Conservation (phyloP, 1,140 invertebrate species). For the Saxidomus purpurata region DNA sequence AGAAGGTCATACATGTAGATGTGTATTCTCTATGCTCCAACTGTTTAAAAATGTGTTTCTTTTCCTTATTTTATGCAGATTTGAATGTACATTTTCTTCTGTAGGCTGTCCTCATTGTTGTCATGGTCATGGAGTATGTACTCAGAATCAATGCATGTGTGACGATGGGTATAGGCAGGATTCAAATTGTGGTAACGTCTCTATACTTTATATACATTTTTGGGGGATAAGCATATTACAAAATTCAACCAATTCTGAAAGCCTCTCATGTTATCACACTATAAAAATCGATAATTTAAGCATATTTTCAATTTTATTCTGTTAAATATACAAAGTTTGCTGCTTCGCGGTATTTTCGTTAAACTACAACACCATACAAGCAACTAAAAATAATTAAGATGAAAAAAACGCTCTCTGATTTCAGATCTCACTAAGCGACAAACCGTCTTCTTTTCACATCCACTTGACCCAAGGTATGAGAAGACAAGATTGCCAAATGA, state of each 20-base stretch:
- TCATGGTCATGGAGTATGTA: slow-evolving; percentile 35
- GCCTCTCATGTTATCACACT: too few relatives aligned
- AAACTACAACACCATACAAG: too few relatives aligned
- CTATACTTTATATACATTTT: neutral
- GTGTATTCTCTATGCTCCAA: too few relatives aligned
- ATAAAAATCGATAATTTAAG: too few relatives aligned
- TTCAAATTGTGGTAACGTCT: slow-evolving; percentile 34
- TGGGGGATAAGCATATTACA: neutral
- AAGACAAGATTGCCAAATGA: neutral
- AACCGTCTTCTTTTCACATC: slow-evolving; percentile 6
- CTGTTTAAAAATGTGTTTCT: too few relatives aligned
- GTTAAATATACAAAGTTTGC: too few relatives aligned
- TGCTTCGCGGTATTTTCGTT: too few relatives aligned
- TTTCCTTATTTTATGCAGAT: too few relatives aligned
- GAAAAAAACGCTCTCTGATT: neutral
- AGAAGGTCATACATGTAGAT: too few relatives aligned
- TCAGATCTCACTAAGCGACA: neutral
- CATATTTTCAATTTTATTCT: too few relatives aligned
- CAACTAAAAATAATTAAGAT: too few relatives aligned
- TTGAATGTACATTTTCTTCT: neutral
- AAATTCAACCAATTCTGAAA: neutral
- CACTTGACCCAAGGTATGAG: slow-evolving; percentile 7
- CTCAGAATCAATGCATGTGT: neutral
- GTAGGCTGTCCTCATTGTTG: slow-evolving; percentile 28
- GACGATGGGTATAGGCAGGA: neutral